Base-by-base conservation (phyloP, 2,797 vertebrate genomes). In the Micropoecilia bifurca region DNA sequence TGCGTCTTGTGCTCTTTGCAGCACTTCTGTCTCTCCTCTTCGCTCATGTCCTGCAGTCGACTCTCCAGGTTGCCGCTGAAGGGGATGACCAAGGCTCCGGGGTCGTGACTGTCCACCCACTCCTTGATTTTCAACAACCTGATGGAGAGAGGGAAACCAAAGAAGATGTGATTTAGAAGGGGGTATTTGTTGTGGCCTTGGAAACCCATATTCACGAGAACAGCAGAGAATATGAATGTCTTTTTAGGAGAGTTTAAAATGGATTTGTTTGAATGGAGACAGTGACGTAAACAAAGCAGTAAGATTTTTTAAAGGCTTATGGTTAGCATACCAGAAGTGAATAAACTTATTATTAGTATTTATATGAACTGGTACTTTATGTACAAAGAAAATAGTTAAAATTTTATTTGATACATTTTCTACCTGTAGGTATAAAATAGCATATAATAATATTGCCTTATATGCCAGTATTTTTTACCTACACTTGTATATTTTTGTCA, bases 101-200 rank as follows among this genome's bases (percentile, higher is more conserved):
- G 97, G 96, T 98, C 97, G 84, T 96, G 96, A 95, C 96, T 96
- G 96, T 98, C 97, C 96, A 98, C 97, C 97, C 97, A 98, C 96
- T 97, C 97, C 96, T 97, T 97, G 96, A 98, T 98, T 97, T 98
- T 97, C 96, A 96, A 96, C 96, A 97, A 96, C 97, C 97, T 98
- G 95, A 94, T 30, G 76, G 30, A 76, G n/a, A 82, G 85, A 85
- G 80, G 74, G 48, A 79, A 78, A 73, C 47, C 47, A 46, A 78
- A 94, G 95, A 77, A 94, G 96, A 95, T 93, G 90, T 93, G 94
- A 93, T 95, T 94, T 92, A 95, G 93, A 95, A 92, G 93, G 61
- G 92, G 92, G 95, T 94, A 94, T 96, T 96, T 96, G 95, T 96
- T 96, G 96, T 96, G 94, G 85, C 92, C 94, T 91, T 94, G 91